Percentiles rank a stretch among this genome's conserved stretches.
Evolutionary conservation across 2,797 vertebrate species (phyloP).

Genomic region (Mergus octosetaceus): DNA sequence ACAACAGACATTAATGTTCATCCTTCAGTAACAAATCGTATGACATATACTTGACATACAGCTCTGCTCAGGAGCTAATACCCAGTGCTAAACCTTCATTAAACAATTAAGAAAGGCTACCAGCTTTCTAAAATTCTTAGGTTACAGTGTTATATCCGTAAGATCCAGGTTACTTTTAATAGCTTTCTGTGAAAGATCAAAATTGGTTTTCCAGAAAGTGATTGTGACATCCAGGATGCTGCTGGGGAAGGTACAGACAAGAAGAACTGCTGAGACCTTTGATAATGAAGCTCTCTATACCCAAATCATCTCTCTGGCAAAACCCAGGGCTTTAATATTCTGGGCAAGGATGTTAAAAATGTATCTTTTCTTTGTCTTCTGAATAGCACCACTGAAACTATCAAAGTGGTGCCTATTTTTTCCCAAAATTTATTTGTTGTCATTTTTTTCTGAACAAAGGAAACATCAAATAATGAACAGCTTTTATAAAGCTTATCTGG

Average conservation of each 20-base stretch:
- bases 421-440: constrained; percentile 30
- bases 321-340: constrained; percentile 9
- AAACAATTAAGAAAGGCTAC: constrained; percentile 47
- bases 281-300: constrained; percentile 32
- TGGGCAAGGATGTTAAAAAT: constrained; percentile 23
- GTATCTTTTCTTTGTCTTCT: not conserved
- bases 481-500: constrained; percentile 54
- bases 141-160: constrained; percentile 9
- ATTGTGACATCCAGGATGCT: constrained; percentile 4
- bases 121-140: constrained; percentile 38
- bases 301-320: not conserved
- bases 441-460: constrained; percentile 44
- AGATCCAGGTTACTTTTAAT: constrained; percentile 42
- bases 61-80: constrained; percentile 36
- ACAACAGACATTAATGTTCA: constrained; percentile 35
- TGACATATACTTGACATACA: constrained; percentile 5
- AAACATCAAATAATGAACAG: constrained; percentile 54
- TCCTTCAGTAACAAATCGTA: constrained; percentile 39
- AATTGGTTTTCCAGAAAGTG: constrained; percentile 47
- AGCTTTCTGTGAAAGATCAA: constrained; percentile 32
- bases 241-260: constrained; percentile 11
- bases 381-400: constrained; percentile 36
- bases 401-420: not conserved
- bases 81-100: constrained; percentile 34
- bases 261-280: constrained; percentile 34